Evolutionary conservation across 2,888 invertebrate genomes (phyloP).

Genomic region (Branchellion lobata): DNA sequence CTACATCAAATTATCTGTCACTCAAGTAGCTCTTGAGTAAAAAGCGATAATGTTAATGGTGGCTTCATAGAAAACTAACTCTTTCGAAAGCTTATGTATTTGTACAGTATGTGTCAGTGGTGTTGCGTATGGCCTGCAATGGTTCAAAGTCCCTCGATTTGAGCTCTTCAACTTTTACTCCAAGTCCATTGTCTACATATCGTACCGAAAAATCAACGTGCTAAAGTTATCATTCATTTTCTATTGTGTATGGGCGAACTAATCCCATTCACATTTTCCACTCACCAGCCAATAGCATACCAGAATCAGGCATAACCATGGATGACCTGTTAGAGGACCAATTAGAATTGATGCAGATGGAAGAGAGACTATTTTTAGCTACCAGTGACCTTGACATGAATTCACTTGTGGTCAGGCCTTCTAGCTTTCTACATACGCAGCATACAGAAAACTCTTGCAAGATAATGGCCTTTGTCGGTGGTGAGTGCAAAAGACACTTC

Average conservation of each 20-base stretch:
- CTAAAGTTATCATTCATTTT: no score
- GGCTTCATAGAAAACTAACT: no score
- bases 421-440: slow-evolving; percentile 71
- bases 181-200: no score
- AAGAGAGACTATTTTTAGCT: slow-evolving; percentile 58
- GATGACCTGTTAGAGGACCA: not conserved
- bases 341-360: slow-evolving; percentile 49
- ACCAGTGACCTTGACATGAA: slow-evolving; percentile 65
- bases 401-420: slow-evolving; percentile 75
- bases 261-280: not conserved
- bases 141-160: no score
- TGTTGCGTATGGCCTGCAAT: not conserved
- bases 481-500: no score
- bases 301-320: slow-evolving; percentile 16
- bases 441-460: slow-evolving; percentile 66
- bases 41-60: no score
- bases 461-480: slow-evolving; percentile 68
- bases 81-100: no score
- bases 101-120: not conserved
- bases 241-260: no score
- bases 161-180: no score
- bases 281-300: not conserved
- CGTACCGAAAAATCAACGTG: no score
- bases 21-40: no score
- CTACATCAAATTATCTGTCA: no score